phyloP scores from a whole-genome alignment of 1,140 invertebrate genomes.

The Pomacea maculata region DNA sequence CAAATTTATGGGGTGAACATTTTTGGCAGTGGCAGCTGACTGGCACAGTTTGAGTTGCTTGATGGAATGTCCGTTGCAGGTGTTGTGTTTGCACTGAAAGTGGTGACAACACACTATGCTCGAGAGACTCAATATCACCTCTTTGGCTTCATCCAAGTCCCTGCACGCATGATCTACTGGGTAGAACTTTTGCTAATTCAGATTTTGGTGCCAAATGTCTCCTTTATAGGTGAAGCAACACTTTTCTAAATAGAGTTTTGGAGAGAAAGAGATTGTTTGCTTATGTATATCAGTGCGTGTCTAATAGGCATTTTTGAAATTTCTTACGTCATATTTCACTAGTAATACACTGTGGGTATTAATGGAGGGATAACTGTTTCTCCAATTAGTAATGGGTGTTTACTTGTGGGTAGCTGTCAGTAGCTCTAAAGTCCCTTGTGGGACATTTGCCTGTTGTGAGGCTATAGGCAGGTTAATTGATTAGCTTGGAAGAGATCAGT shows the following conservation, averaged over 20 bases:
- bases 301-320: background rate
- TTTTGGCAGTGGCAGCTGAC: background rate
- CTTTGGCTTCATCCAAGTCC: slow-evolving; percentile 69
- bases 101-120: slow-evolving; percentile 70
- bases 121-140: slow-evolving; percentile 64
- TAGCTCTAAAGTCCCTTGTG: too few species aligned
- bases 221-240: slow-evolving; percentile 54
- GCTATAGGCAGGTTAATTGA: too few species aligned
- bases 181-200: slow-evolving; percentile 76
- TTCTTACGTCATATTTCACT: background rate
- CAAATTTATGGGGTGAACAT: background rate
- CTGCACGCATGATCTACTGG: slow-evolving; percentile 74
- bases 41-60: background rate
- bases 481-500: too few species aligned
- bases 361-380: too few species aligned
- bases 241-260: background rate
- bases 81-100: slow-evolving; percentile 76
- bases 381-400: too few species aligned
- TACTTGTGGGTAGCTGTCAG: too few species aligned
- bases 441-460: too few species aligned
- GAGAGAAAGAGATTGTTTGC: background rate
- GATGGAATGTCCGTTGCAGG: slow-evolving; percentile 54
- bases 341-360: too few species aligned
- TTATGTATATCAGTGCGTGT: background rate
- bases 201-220: slow-evolving; percentile 69